Evolutionary conservation across 1,140 invertebrate species (phyloP).

Genomic region (Drosophila sechellia): DNA sequence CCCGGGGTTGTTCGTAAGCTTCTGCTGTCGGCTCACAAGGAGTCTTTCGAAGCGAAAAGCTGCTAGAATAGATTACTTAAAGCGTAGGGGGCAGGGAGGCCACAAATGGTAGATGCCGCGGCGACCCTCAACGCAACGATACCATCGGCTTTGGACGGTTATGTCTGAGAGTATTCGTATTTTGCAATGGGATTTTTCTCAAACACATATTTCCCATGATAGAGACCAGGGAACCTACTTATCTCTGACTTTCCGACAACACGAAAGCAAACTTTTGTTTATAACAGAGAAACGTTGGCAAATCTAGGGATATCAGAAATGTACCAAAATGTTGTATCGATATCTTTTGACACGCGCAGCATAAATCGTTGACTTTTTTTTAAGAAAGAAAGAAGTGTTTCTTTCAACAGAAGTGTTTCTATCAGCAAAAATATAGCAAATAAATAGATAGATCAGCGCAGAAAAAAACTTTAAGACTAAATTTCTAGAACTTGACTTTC

Average conservation of each 20-base stretch:
- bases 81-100: conserved; percentile 36
- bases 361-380: neutral
- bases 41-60: conserved; percentile 65
- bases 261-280: conserved; percentile 36
- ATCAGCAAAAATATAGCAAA: no score
- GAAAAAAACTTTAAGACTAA: neutral
- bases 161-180: conserved; percentile 57
- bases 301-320: conserved; percentile 22
- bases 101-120: conserved; percentile 51
- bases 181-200: conserved; percentile 57
- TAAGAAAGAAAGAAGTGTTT: no score
- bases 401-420: no score
- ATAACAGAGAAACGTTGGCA: conserved; percentile 29
- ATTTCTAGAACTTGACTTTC: neutral
- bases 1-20: conserved; percentile 43
- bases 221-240: conserved; percentile 26
- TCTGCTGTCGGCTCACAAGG: conserved; percentile 42
- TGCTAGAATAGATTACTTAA: conserved; percentile 62
- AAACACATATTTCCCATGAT: conserved; percentile 9
- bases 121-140: conserved; percentile 37
- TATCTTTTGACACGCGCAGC: neutral
- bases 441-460: neutral
- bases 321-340: conserved; percentile 25
- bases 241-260: conserved; percentile 1
- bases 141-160: conserved; percentile 41